phyloP scores from a whole-genome alignment of 2,888 invertebrate species.

The Bellardia pandia region DNA sequence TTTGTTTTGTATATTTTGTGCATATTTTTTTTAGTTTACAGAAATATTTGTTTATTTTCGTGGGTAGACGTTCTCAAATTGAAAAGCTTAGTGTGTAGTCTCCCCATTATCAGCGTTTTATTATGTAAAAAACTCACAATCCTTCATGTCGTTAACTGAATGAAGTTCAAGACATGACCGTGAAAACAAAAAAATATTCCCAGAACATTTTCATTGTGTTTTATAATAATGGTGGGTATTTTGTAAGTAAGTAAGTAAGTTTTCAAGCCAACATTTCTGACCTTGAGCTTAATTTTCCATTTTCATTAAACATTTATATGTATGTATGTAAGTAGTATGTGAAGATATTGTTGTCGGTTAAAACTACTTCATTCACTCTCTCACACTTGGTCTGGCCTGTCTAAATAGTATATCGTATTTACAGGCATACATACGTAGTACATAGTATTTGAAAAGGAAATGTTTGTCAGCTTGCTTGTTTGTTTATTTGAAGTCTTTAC shows the following conservation, averaged over 20 bases:
- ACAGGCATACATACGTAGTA: too few species aligned
- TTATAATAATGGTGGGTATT: slow-evolving; percentile 61
- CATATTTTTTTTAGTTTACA: neutral
- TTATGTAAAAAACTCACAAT: slow-evolving; percentile 56
- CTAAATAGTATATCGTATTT: too few species aligned
- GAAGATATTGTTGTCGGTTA: neutral
- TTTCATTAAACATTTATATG: slow-evolving; percentile 53
- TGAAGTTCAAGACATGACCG: slow-evolving; percentile 69
- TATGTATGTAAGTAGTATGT: neutral
- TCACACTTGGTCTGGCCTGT: neutral
- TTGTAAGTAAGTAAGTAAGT: slow-evolving; percentile 33
- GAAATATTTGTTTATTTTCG: slow-evolving; percentile 25
- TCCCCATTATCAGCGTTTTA: slow-evolving; percentile 36
- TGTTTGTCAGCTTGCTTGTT: too few species aligned
- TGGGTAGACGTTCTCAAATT: slow-evolving; percentile 39
- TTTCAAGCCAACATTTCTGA: slow-evolving; percentile 67
- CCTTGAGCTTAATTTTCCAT: slow-evolving; percentile 74
- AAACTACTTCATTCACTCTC: neutral
- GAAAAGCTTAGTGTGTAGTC: slow-evolving; percentile 24
- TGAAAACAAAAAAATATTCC: slow-evolving; percentile 63
- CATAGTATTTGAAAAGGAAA: too few species aligned
- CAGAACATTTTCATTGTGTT: slow-evolving; percentile 61
- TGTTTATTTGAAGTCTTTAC: too few species aligned
- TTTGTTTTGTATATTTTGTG: slow-evolving; percentile 2
- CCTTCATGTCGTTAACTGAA: slow-evolving; percentile 57